A percentile compares a stretch with the other conserved stretches of the same genome.
phyloP scores from a whole-genome alignment of 2,888 invertebrate genomes.

The Leptinotarsa haldemani region DNA sequence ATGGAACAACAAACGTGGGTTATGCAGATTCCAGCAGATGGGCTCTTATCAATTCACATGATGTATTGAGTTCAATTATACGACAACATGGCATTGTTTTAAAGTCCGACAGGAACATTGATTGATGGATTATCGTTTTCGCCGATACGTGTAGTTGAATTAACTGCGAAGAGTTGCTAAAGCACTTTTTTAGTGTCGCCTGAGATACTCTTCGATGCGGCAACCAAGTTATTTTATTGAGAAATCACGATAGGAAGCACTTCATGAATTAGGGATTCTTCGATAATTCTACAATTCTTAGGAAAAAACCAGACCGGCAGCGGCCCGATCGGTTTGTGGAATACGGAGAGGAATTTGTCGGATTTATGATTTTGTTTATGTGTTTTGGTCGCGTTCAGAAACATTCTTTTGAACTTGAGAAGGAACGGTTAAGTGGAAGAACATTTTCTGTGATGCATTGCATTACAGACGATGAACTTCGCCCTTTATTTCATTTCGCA shows the following conservation, averaged over 20 bases:
- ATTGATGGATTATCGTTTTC: conserved; percentile 63
- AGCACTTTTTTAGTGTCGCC: conserved; percentile 54
- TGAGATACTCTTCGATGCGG: conserved; percentile 35
- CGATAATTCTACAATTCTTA: conserved; percentile 25
- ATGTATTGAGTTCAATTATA: conserved; percentile 66
- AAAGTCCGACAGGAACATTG: conserved; percentile 64
- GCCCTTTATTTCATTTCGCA: no score
- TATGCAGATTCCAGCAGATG: conserved; percentile 58
- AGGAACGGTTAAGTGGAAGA: no score
- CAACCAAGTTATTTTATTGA: conserved; percentile 52
- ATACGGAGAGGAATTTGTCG: conserved; percentile 30
- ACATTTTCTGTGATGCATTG: no score
- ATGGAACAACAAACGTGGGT: conserved; percentile 40
- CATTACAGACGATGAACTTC: no score
- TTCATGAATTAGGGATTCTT: conserved; percentile 58
- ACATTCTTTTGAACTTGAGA: conserved; percentile 19
- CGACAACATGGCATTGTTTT: conserved; percentile 66
- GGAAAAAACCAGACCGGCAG: conserved; percentile 30
- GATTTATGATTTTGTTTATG: conserved; percentile 42
- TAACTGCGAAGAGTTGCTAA: conserved; percentile 52
- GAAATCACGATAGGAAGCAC: conserved; percentile 57
- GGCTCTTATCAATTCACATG: conserved; percentile 60
- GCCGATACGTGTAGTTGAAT: conserved; percentile 59
- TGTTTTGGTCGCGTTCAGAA: conserved; percentile 24
- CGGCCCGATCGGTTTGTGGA: conserved; percentile 17